A percentile compares a stretch with the other conserved stretches of the same genome.
Conservation (phyloP, 2,797 vertebrate species). For the Peromyscus nudipes region DNA sequence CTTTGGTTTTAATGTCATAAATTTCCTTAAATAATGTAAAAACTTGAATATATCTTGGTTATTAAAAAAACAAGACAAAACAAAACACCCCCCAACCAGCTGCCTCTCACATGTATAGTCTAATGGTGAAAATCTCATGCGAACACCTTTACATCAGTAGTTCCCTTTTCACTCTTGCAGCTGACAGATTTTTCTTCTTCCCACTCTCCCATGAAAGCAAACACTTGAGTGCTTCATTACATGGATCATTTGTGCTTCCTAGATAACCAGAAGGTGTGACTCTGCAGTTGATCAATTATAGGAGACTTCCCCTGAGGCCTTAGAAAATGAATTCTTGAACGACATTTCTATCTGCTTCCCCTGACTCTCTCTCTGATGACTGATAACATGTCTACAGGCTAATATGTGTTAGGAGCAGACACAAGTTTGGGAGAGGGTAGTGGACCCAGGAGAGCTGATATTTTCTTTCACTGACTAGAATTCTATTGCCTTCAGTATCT, state of each 20-base stretch:
- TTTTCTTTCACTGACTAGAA: slow-evolving; percentile 73
- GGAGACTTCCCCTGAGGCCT: slow-evolving; percentile 67
- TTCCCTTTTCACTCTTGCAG: not conserved
- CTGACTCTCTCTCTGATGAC: slow-evolving; percentile 45
- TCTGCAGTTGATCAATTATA: slow-evolving; percentile 68
- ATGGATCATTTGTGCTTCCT: slow-evolving; percentile 66
- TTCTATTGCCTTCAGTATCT: slow-evolving; percentile 50
- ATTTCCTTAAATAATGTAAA: not conserved
- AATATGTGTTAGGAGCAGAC: slow-evolving; percentile 58
- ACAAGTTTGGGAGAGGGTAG: slow-evolving; percentile 58
- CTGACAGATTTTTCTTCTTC: not conserved
- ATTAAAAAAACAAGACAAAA: not conserved
- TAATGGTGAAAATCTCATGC: not conserved
- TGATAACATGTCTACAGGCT: slow-evolving; percentile 75
- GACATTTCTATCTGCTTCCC: slow-evolving; percentile 75
- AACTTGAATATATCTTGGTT: not conserved
- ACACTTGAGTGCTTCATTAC: slow-evolving; percentile 66
- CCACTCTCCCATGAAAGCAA: not conserved
- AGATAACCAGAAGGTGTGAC: slow-evolving; percentile 66
- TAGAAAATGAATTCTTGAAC: slow-evolving; percentile 76
- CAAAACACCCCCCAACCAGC: not conserved
- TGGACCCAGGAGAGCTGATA: slow-evolving; percentile 58
- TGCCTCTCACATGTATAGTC: not conserved
- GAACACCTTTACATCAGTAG: not conserved
- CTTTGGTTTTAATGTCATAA: slow-evolving; percentile 56